Conservation (phyloP, 2,888 invertebrate genomes). For the Caenorhabditis sp. region DNA sequence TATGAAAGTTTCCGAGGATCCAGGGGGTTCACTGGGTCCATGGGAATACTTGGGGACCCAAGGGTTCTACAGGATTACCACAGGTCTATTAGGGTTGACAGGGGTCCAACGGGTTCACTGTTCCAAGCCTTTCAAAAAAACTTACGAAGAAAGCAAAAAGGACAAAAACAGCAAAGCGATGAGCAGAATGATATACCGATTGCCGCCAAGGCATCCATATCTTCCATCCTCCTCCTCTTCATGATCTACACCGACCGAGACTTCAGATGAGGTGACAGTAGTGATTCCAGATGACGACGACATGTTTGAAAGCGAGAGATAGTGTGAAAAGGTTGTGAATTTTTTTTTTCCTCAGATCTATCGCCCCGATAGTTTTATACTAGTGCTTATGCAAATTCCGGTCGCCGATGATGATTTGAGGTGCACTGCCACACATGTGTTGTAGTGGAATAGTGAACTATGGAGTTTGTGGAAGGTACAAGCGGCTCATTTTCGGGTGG, state of each 20-base stretch:
- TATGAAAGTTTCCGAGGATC: too few relatives aligned
- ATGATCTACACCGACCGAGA: background rate
- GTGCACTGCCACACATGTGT: slow-evolving; percentile 5
- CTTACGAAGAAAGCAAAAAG: slow-evolving; percentile 58
- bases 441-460: slow-evolving; percentile 16
- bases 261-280: slow-evolving; percentile 1
- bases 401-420: slow-evolving; percentile 2
- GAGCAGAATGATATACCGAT: slow-evolving; percentile 59
- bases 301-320: slow-evolving; percentile 4
- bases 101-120: too few relatives aligned
- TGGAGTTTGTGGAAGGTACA: slow-evolving; percentile 10
- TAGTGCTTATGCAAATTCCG: slow-evolving; percentile 17
- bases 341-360: too few relatives aligned
- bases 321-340: background rate
- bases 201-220: slow-evolving; percentile 61
- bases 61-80: too few relatives aligned
- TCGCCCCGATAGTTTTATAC: slow-evolving; percentile 5
- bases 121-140: slow-evolving; percentile 26
- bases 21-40: too few relatives aligned
- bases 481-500: slow-evolving; percentile 16
- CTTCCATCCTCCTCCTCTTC: slow-evolving; percentile 20
- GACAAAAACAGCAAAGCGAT: slow-evolving; percentile 53
- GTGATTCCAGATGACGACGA: slow-evolving; percentile 30
- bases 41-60: too few relatives aligned
- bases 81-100: too few relatives aligned